Evolutionary conservation across 92 coral and sea anemone genomes (phyloP).

Genomic region (Heteractis magnifica): DNA sequence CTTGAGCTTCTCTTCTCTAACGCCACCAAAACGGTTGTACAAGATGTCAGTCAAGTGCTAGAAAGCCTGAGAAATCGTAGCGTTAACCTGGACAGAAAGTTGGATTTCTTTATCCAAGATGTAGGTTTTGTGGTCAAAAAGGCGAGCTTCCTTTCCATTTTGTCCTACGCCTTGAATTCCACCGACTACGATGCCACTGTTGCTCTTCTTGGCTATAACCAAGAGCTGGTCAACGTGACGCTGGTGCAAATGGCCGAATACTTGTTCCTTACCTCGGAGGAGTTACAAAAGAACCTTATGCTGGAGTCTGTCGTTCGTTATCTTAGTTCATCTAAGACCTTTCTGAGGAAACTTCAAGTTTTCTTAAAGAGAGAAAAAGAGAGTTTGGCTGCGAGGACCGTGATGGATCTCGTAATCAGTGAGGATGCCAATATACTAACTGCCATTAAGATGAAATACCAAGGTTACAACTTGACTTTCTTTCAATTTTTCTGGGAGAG

Average conservation of each 20-base stretch:
- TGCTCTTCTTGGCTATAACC: background rate
- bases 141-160: background rate
- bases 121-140: background rate
- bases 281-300: slow-evolving; percentile 17
- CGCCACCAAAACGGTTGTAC: slow-evolving; percentile 5
- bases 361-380: background rate
- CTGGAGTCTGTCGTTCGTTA: slow-evolving; percentile 9
- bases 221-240: slow-evolving; percentile 24
- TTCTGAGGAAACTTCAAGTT: background rate
- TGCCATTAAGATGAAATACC: background rate
- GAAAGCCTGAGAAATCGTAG: background rate
- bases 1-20: background rate
- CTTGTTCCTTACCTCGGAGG: slow-evolving; percentile 8
- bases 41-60: background rate
- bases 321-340: background rate
- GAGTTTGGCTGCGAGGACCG: background rate
- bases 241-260: slow-evolving; percentile 27
- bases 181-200: background rate
- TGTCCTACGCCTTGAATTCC: slow-evolving; percentile 17
- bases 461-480: background rate
- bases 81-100: background rate
- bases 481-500: slow-evolving; percentile 3
- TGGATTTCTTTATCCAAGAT: slow-evolving; percentile 4
- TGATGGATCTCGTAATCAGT: background rate
- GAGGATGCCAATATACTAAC: background rate